These are phyloP conservation scores for Limnephilus rhombicus DNA, from an alignment of 2,888 invertebrate genomes.

Conservation along the genomic window DNA sequence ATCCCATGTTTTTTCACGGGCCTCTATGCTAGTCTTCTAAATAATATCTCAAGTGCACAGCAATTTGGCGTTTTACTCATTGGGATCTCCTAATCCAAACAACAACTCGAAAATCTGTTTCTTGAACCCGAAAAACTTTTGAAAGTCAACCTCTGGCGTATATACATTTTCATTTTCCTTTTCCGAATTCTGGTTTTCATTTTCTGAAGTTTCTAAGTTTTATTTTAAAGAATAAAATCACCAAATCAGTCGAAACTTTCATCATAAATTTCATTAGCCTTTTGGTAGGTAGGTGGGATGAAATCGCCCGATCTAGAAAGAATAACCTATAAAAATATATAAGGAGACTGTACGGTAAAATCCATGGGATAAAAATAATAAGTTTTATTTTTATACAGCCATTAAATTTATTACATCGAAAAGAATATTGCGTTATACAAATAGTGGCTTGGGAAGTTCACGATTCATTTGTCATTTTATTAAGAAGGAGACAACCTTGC, in stretches of 20 bases:
- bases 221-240: neutral
- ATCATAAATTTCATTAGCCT: too few relatives aligned
- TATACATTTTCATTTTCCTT: too few relatives aligned
- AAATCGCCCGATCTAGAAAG: neutral
- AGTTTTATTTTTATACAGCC: neutral
- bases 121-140: neutral
- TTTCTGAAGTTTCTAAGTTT: neutral
- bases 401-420: neutral
- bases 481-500: neutral
- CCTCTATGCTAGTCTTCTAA: neutral
- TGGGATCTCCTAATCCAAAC: neutral
- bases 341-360: neutral
- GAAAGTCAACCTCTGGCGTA: neutral
- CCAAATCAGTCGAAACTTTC: neutral
- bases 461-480: neutral
- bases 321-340: neutral
- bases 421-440: neutral
- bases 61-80: neutral
- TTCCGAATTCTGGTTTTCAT: too few relatives aligned
- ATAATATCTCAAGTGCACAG: neutral
- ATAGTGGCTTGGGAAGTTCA: neutral
- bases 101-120: neutral
- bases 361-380: neutral
- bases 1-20: too few relatives aligned
- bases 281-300: too few relatives aligned